Evolutionary conservation across 2,113 vertebrate species (phyloP).

Genomic region (Sinocyclocheilus rhinocerous): DNA sequence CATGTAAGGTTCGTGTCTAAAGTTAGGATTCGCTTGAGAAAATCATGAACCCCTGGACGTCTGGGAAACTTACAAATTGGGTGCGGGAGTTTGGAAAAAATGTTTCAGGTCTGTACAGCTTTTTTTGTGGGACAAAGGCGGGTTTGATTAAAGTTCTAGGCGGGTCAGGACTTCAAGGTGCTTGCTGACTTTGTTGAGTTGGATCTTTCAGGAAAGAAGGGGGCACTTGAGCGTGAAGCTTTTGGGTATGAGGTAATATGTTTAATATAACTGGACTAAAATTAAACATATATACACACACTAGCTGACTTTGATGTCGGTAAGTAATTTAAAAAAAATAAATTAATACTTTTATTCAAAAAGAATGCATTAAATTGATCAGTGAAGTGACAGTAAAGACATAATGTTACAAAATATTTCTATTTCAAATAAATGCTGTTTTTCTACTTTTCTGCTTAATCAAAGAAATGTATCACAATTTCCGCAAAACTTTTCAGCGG

Average conservation of each 20-base stretch:
- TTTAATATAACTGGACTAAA: background rate
- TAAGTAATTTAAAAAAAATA: background rate
- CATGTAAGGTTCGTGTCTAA: conserved; percentile 54
- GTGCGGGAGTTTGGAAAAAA: conserved; percentile 36
- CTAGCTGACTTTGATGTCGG: background rate
- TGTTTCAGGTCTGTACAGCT: background rate
- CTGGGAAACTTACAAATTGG: conserved; percentile 56
- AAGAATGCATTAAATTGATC: background rate
- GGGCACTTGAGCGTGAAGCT: background rate
- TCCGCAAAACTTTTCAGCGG: too few relatives aligned
- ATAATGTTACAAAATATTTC: background rate
- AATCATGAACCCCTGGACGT: conserved; percentile 38
- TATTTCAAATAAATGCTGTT: background rate
- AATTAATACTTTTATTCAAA: too few relatives aligned
- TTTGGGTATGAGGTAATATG: conserved; percentile 2
- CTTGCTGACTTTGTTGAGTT: conserved; percentile 2
- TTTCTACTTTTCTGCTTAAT: too few relatives aligned
- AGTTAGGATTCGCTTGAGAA: conserved; percentile 54
- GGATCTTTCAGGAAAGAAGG: background rate
- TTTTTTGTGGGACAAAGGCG: conserved; percentile 10
- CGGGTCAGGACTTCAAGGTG: background rate
- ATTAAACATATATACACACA: background rate
- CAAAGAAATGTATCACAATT: too few relatives aligned
- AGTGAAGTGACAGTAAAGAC: background rate
- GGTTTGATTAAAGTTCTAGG: conserved; percentile 15